Percentiles rank a stretch among this genome's conserved stretches.
These are phyloP conservation scores for Papilio gigon DNA, from an alignment of 2,888 invertebrate species.

Conservation along the genomic window DNA sequence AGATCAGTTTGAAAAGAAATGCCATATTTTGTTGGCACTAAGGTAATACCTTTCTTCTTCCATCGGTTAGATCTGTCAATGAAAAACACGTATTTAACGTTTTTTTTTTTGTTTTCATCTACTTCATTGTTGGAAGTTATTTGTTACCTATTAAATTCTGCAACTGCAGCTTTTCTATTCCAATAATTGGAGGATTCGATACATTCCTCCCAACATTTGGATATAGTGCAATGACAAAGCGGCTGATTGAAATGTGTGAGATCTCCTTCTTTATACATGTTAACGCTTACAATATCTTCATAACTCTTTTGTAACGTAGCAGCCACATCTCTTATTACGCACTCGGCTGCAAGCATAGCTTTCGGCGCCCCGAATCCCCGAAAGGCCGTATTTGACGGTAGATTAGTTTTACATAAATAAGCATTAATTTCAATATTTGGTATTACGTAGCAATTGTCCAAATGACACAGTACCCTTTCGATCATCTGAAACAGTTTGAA, in stretches of 20 bases:
- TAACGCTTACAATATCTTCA: conserved; percentile 85
- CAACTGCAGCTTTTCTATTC: conserved; percentile 81
- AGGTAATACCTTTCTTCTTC: conserved; percentile 88
- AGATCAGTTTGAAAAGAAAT: conserved; percentile 86
- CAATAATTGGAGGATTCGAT: conserved; percentile 84
- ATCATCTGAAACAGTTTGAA: conserved; percentile 83
- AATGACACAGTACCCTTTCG: conserved; percentile 89
- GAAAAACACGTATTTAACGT: conserved; percentile 13
- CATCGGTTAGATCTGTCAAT: conserved; percentile 84
- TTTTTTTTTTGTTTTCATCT: neutral
- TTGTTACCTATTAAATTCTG: conserved; percentile 86
- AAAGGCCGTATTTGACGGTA: conserved; percentile 96
- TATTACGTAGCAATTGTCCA: conserved; percentile 91
- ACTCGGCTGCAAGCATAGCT: conserved; percentile 92
- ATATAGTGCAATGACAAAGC: conserved; percentile 87
- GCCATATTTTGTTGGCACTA: conserved; percentile 89
- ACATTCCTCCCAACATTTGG: conserved; percentile 90
- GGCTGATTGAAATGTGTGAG: conserved; percentile 89
- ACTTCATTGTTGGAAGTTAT: neutral
- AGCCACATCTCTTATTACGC: conserved; percentile 89
- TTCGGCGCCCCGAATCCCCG: conserved; percentile 96
- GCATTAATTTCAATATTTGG: conserved; percentile 87
- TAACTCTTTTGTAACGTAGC: conserved; percentile 84
- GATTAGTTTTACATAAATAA: conserved; percentile 92
- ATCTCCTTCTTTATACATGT: conserved; percentile 91